phyloP scores from a whole-genome alignment of 1,140 invertebrate species.

The Dermatophagoides farinae region DNA sequence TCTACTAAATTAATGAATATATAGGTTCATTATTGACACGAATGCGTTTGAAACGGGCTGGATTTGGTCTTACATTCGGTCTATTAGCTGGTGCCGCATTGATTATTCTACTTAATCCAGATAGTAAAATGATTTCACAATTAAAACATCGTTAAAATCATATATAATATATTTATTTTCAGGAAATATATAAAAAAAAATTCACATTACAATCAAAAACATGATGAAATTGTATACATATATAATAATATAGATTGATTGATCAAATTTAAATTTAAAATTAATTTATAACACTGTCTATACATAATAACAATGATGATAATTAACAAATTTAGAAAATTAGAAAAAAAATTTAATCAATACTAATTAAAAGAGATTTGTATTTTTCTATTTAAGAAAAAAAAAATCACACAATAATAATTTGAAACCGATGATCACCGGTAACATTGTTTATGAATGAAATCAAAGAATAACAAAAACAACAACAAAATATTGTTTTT shows the following conservation, averaged over 20 bases:
- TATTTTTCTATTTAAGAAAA: not conserved
- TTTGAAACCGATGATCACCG: too few species aligned
- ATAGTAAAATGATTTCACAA: constrained; percentile 23
- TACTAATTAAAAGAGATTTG: not conserved
- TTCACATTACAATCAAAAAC: not conserved
- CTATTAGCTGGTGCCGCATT: not conserved
- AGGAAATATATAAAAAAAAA: not conserved
- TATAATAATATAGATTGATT: not conserved
- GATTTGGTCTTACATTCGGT: constrained; percentile 9
- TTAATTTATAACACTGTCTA: not conserved
- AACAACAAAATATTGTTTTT: too few species aligned
- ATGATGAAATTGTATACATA: not conserved
- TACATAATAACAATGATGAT: not conserved
- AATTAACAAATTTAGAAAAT: not conserved
- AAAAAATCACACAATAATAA: not conserved
- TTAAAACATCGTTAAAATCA: constrained; percentile 27
- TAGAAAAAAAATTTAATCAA: not conserved
- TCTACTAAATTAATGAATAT: too few species aligned
- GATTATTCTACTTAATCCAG: constrained; percentile 3
- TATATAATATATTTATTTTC: not conserved
- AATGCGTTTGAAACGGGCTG: constrained; percentile 3
- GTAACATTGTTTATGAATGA: too few species aligned
- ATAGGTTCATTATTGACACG: not conserved
- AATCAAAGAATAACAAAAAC: too few species aligned
- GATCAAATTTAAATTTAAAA: not conserved